These are phyloP conservation scores for Clupea harengus DNA, from an alignment of 2,113 vertebrate genomes.

Conservation along the genomic window DNA sequence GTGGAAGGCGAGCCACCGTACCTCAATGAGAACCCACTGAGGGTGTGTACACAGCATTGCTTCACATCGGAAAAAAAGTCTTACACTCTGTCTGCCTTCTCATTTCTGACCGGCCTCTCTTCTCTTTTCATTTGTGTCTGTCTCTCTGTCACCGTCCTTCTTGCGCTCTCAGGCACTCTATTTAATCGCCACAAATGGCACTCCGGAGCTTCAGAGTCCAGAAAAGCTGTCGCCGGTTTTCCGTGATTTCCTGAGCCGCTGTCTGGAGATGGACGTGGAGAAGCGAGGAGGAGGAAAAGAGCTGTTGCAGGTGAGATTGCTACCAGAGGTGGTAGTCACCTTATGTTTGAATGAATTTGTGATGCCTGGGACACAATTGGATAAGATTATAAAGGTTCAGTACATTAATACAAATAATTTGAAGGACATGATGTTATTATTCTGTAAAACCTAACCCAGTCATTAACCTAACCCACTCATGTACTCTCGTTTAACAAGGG, in stretches of 20 bases:
- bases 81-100: background rate
- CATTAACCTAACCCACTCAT: no score
- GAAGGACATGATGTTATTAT: background rate
- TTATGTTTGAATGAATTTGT: background rate
- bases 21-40: slow-evolving; percentile 96
- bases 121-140: background rate
- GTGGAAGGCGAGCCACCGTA: slow-evolving; percentile 98
- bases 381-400: background rate
- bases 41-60: slow-evolving; percentile 70
- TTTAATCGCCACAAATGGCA: slow-evolving; percentile 97
- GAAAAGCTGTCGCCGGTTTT: slow-evolving; percentile 96
- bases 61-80: background rate
- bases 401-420: background rate
- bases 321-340: background rate
- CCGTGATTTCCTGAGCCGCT: slow-evolving; percentile 93
- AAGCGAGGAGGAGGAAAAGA: slow-evolving; percentile 96
- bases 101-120: background rate
- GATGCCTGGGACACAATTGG: background rate
- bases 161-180: slow-evolving; percentile 82
- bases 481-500: no score
- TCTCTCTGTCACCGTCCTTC: background rate
- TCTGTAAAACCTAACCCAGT: no score
- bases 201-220: slow-evolving; percentile 95
- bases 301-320: slow-evolving; percentile 82
- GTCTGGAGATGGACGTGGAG: slow-evolving; percentile 98